phyloP scores from a whole-genome alignment of 2,113 vertebrate species.

The Tetraodon nigroviridis region DNA sequence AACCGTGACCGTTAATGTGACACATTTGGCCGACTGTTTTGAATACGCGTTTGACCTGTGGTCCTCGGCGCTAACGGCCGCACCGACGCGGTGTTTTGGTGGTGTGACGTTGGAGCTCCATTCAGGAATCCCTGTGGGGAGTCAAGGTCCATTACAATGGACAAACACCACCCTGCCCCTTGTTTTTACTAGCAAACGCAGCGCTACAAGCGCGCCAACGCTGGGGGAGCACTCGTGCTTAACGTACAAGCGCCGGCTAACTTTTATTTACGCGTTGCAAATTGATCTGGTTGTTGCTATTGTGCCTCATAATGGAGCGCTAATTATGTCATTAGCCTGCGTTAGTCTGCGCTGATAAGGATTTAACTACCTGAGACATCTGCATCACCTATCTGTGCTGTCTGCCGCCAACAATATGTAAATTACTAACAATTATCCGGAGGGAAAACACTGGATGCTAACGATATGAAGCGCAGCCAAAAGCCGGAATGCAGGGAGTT shows the following conservation, averaged over 20 bases:
- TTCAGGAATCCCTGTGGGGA: slow-evolving; percentile 45
- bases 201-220: slow-evolving; percentile 56
- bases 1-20: too few species aligned
- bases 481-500: too few species aligned
- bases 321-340: slow-evolving; percentile 58
- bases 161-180: slow-evolving; percentile 37
- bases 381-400: slow-evolving; percentile 34
- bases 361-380: slow-evolving; percentile 40
- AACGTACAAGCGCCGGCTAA: slow-evolving; percentile 15
- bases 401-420: slow-evolving; percentile 44
- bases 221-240: slow-evolving; percentile 1
- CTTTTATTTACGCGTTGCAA: slow-evolving; percentile 43
- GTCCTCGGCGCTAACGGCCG: background rate
- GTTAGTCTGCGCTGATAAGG: slow-evolving; percentile 49
- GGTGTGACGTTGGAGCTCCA: slow-evolving; percentile 22
- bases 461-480: background rate
- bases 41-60: background rate
- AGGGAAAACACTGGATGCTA: slow-evolving; percentile 23
- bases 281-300: slow-evolving; percentile 47
- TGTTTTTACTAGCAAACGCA: slow-evolving; percentile 47
- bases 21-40: too few species aligned
- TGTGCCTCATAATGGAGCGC: slow-evolving; percentile 53
- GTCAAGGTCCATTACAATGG: slow-evolving; percentile 59
- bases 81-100: slow-evolving; percentile 1
- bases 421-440: slow-evolving; percentile 41